Conservation (phyloP, 2,888 invertebrate species). For the Cephus rjabovi region DNA sequence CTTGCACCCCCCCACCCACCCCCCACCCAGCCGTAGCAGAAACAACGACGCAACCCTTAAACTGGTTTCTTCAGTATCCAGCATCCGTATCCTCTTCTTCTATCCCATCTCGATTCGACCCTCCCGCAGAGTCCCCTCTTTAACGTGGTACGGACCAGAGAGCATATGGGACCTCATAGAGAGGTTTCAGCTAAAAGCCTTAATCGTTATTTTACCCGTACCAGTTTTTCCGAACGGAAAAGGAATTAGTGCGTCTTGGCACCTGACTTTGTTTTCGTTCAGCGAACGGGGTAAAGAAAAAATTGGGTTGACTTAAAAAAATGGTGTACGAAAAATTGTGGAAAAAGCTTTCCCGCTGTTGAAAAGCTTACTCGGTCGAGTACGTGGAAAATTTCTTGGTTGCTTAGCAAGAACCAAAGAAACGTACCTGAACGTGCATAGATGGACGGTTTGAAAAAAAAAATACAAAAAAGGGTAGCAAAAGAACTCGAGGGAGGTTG, state of each 20-base stretch:
- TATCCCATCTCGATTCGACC: background rate
- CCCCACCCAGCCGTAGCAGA: slow-evolving; percentile 34
- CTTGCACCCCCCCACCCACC: background rate
- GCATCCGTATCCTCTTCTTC: slow-evolving; percentile 2
- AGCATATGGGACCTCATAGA: slow-evolving; percentile 6
- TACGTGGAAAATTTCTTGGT: background rate
- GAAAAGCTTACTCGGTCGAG: background rate
- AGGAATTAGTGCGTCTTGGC: slow-evolving; percentile 40
- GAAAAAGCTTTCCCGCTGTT: background rate
- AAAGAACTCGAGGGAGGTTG: slow-evolving; percentile 10
- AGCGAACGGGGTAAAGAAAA: background rate
- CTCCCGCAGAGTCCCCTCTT: background rate
- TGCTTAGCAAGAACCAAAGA: background rate
- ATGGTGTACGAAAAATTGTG: background rate
- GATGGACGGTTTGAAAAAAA: background rate
- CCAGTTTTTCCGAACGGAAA: slow-evolving; percentile 30
- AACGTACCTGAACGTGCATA: background rate
- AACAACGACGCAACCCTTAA: slow-evolving; percentile 44
- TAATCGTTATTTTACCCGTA: slow-evolving; percentile 46
- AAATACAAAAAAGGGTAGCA: slow-evolving; percentile 14
- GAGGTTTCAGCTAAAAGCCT: slow-evolving; percentile 48
- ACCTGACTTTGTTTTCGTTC: slow-evolving; percentile 15
- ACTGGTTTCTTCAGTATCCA: slow-evolving; percentile 42
- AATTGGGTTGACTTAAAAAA: background rate
- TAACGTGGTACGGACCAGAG: slow-evolving; percentile 1